Percentiles rank a stretch among this genome's conserved stretches.
phyloP scores from a whole-genome alignment of 2,888 invertebrate genomes.

The Dichetophora obliterata region DNA sequence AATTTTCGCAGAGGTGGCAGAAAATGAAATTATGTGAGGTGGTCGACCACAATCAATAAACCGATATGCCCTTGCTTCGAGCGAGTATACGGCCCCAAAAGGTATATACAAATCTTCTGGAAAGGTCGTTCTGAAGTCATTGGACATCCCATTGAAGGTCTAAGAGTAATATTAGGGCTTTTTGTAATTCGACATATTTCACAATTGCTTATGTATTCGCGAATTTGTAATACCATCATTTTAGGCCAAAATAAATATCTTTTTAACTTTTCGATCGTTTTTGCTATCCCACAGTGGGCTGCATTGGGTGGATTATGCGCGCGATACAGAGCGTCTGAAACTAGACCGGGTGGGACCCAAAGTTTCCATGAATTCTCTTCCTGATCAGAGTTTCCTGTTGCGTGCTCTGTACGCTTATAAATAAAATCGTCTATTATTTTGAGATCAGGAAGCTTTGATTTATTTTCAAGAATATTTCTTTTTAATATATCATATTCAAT shows the following conservation, averaged over 20 bases:
- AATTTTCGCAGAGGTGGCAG: conserved; percentile 28
- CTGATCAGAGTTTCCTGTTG: background rate
- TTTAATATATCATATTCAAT: too few species aligned
- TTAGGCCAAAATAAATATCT: conserved; percentile 37
- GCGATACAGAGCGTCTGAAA: background rate
- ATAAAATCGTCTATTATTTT: conserved; percentile 32
- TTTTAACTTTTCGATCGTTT: conserved; percentile 28
- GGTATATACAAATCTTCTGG: background rate
- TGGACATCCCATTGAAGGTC: conserved; percentile 4
- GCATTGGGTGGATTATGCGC: conserved; percentile 16
- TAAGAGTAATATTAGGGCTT: background rate
- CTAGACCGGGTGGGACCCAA: conserved; percentile 40
- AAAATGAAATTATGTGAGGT: conserved; percentile 41
- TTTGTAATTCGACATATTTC: conserved; percentile 5
- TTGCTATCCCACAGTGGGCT: conserved; percentile 28
- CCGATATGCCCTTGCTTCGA: conserved; percentile 6
- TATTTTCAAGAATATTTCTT: background rate
- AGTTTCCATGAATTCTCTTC: conserved; percentile 37
- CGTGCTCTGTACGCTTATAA: conserved; percentile 30
- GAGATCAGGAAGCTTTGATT: conserved; percentile 26
- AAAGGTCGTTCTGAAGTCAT: conserved; percentile 1
- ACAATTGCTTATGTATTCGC: conserved; percentile 15
- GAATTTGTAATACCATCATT: conserved; percentile 41
- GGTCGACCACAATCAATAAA: conserved; percentile 27
- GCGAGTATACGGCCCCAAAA: background rate